These are phyloP conservation scores for Petrolisthes manimaculis DNA, from an alignment of 2,888 invertebrate genomes.

Conservation along the genomic window DNA sequence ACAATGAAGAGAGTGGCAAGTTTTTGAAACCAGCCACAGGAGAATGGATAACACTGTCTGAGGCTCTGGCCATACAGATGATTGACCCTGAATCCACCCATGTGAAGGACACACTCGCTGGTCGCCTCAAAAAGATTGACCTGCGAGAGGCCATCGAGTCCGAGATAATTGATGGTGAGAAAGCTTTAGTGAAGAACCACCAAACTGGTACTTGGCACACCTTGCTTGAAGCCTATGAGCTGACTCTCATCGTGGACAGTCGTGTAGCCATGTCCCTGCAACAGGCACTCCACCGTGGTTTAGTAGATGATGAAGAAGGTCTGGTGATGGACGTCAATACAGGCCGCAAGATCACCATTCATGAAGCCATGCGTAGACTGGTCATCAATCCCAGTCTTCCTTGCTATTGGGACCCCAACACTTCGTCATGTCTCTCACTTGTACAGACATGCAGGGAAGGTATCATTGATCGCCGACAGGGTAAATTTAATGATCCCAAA, in stretches of 20 bases:
- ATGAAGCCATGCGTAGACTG: slow-evolving; percentile 85
- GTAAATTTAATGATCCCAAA: slow-evolving; percentile 66
- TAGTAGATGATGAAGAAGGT: slow-evolving; percentile 84
- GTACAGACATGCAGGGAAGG: slow-evolving; percentile 68
- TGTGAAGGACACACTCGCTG: slow-evolving; percentile 82
- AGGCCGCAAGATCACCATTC: slow-evolving; percentile 83
- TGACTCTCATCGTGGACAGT: slow-evolving; percentile 81
- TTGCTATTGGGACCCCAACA: slow-evolving; percentile 66
- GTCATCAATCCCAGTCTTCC: slow-evolving; percentile 82
- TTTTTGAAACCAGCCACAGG: slow-evolving; percentile 88
- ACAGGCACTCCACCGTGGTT: slow-evolving; percentile 86
- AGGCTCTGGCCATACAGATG: slow-evolving; percentile 84
- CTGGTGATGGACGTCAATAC: slow-evolving; percentile 86
- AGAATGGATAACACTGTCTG: slow-evolving; percentile 81
- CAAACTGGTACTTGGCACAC: slow-evolving; percentile 71
- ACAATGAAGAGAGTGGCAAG: slow-evolving; percentile 81
- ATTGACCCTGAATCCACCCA: slow-evolving; percentile 88
- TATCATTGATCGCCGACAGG: slow-evolving; percentile 67
- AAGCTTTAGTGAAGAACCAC: slow-evolving; percentile 79
- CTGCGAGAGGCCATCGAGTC: slow-evolving; percentile 83
- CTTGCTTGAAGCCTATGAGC: slow-evolving; percentile 68
- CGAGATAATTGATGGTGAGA: slow-evolving; percentile 81
- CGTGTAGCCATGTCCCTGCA: slow-evolving; percentile 80
- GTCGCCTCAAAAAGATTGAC: slow-evolving; percentile 82
- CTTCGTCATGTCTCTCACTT: slow-evolving; percentile 73